Conservation (phyloP, 2,113 vertebrate species). For the Alligator mississippiensis region DNA sequence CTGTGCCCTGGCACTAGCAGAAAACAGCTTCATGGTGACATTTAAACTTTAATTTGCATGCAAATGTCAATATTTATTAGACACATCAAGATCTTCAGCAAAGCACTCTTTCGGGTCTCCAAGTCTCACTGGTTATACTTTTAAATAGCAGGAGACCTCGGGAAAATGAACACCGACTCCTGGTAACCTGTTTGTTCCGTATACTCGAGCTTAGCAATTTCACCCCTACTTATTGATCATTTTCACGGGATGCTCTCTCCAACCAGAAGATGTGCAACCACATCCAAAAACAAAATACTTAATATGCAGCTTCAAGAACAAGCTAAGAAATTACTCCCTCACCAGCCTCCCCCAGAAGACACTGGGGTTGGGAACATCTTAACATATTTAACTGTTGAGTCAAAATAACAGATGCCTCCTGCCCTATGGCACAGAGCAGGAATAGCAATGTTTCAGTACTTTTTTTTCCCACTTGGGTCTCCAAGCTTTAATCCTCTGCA, state of each 20-base stretch:
- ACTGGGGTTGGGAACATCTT: background rate
- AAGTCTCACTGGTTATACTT: conserved; percentile 19
- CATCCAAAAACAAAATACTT: background rate
- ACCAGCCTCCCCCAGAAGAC: background rate
- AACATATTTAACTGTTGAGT: conserved; percentile 1
- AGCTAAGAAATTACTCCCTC: background rate
- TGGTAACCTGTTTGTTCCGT: background rate
- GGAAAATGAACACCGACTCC: background rate
- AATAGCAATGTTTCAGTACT: background rate
- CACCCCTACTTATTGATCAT: background rate
- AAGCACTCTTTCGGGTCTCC: conserved; percentile 6
- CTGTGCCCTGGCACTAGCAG: background rate
- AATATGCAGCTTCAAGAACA: background rate
- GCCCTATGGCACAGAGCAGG: background rate
- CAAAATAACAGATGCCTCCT: conserved; percentile 39
- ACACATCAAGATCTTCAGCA: conserved; percentile 23
- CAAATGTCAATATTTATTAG: conserved; percentile 71
- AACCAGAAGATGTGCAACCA: background rate
- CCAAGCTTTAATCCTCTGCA: background rate
- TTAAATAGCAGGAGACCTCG: background rate
- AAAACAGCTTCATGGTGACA: conserved; percentile 48
- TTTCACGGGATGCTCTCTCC: background rate
- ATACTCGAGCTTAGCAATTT: background rate
- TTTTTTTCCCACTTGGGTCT: background rate
- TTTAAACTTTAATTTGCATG: conserved; percentile 38